Evolutionary conservation across 2,797 vertebrate genomes (phyloP).

Genomic region (Centropyge bicolor): DNA sequence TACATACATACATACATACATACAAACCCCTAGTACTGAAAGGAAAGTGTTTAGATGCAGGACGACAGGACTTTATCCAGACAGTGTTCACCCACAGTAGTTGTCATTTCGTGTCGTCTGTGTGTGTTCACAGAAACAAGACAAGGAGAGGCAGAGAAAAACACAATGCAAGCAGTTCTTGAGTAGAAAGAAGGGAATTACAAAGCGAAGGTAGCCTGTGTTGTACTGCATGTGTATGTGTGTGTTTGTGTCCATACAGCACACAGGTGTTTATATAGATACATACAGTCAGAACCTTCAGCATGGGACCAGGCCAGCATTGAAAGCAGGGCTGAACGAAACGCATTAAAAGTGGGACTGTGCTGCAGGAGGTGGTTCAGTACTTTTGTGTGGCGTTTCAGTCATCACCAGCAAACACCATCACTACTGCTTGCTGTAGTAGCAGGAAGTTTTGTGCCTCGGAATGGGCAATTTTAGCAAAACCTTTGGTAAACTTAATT

Average conservation of each 20-base stretch:
- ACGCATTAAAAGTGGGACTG: not conserved
- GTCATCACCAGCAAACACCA: not conserved
- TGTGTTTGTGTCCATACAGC: not conserved
- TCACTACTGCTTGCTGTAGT: not conserved
- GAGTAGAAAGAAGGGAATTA: constrained; percentile 39
- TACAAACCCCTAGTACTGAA: constrained; percentile 48
- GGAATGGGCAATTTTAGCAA: not conserved
- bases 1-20: constrained; percentile 23
- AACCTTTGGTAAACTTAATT: not conserved
- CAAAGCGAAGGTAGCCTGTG: constrained; percentile 24
- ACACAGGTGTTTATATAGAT: not conserved
- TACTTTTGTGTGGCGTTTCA: not conserved
- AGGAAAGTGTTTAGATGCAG: constrained; percentile 59
- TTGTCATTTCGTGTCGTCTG: constrained; percentile 3
- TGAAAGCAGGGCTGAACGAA: no score
- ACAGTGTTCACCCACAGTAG: constrained; percentile 43
- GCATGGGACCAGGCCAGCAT: no score
- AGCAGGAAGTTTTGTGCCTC: not conserved
- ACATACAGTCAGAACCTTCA: not conserved
- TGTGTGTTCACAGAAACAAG: constrained; percentile 27
- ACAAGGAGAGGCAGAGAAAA: constrained; percentile 46
- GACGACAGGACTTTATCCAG: constrained; percentile 37
- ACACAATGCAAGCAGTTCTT: constrained; percentile 62
- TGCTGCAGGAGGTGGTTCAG: not conserved
- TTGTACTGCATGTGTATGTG: not conserved